Evolutionary conservation across 2,113 vertebrate species (phyloP), one percentile per base, ranked within the genome.

Genomic region (Phylloscopus whistleri): DNA sequence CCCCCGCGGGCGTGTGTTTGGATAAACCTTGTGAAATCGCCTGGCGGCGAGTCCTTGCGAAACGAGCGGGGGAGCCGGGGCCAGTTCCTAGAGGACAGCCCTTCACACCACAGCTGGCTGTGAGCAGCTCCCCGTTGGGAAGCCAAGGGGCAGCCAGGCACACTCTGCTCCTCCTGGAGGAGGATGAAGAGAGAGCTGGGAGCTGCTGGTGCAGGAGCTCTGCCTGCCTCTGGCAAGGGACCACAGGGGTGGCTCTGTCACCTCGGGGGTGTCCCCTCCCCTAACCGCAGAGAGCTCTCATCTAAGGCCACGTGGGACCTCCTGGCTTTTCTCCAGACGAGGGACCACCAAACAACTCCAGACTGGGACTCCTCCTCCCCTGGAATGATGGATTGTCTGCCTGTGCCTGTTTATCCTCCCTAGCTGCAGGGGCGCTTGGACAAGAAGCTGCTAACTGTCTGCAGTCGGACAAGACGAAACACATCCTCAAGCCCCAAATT

Each of bases 41-140:
- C 67, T 94, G 87, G 94, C 87, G 0, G 1, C 5, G 0, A 78
- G 90, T 68, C 53, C 68, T 84, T 69, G 73, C 2, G 0, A 77
- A 90, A 73, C 1, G 39, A 89, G 74, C 52, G 0, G 68, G 26
- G 66, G 44, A 91, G 82, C 77, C 10, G 2, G 43, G 66, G 76
- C 90, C 94, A 62, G 76, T 96, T 97, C 97, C 97, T 96, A 94
- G 96, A 96, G 83, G 89, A 97, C 95, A 89, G 62, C 76, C 59
- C 75, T 93, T 92, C 94, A 80, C 91, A 93, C 85, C 73, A 19
- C 79, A 84, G 85, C 95, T 95, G 97, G 95, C 96, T 55, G 85
- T 3, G 72, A 93, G 89, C 74, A 35, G 64, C 68, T 91, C 89
- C 91, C 77, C 2, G 0, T 35, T 33, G 90, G 87, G 84, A 76